Conservation (phyloP, 2,888 invertebrate genomes). For the Arge pagana region DNA sequence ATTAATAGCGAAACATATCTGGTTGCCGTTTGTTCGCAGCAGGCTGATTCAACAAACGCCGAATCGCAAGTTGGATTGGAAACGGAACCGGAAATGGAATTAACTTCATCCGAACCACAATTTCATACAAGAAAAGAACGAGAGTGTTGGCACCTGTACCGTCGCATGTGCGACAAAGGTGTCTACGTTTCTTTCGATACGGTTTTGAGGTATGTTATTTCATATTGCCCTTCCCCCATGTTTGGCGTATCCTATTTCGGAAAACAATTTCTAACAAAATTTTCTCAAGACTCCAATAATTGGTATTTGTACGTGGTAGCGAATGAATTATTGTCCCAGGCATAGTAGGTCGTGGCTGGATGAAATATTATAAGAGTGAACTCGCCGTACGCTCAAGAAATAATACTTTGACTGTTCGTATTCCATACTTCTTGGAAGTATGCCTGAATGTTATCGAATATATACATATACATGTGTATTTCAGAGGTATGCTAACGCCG, state of each 20-base stretch:
- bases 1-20: no score
- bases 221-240: neutral
- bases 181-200: conserved; percentile 72
- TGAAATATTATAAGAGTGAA: no score
- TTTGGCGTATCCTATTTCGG: neutral
- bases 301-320: no score
- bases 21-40: conserved; percentile 8
- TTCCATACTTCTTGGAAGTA: no score
- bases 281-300: no score
- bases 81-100: conserved; percentile 26
- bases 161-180: conserved; percentile 71
- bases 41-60: conserved; percentile 7
- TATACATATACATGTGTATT: conserved; percentile 31
- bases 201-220: conserved; percentile 60
- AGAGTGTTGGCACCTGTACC: conserved; percentile 72
- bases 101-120: conserved; percentile 55
- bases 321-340: no score
- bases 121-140: conserved; percentile 64
- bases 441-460: no score
- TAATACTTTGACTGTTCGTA: no score
- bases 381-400: no score
- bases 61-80: conserved; percentile 27
- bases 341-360: no score
- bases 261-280: no score
- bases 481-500: conserved; percentile 72